Conservation (phyloP, 2,797 vertebrate genomes). For the Parauchenoglanis punctatus region DNA sequence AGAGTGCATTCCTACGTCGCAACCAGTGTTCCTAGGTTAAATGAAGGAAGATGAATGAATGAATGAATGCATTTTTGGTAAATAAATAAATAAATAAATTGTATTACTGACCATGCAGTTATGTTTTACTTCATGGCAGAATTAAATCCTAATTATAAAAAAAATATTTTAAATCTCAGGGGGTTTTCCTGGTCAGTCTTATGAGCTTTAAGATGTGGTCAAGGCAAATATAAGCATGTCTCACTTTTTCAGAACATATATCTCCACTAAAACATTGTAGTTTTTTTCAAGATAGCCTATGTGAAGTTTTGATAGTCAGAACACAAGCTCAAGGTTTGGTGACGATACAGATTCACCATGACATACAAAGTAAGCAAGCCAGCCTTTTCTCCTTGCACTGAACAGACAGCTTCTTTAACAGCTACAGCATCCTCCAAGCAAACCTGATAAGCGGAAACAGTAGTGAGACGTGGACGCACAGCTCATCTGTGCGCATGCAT, state of each 20-base stretch:
- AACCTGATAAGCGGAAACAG: constrained; percentile 3
- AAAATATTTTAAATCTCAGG: background rate
- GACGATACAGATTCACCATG: background rate
- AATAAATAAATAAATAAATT: background rate
- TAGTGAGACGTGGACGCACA: constrained; percentile 65
- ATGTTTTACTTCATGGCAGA: background rate
- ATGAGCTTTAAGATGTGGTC: background rate
- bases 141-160: background rate
- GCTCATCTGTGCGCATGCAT: constrained; percentile 93
- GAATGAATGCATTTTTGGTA: too few relatives aligned
- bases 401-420: background rate
- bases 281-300: background rate
- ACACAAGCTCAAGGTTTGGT: background rate
- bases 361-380: background rate
- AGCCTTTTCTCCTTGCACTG: background rate
- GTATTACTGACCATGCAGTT: background rate
- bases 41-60: background rate
- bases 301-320: background rate
- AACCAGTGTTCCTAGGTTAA: background rate
- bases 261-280: background rate
- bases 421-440: background rate
- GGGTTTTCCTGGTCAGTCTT: background rate
- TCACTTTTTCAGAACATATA: background rate
- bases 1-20: background rate
- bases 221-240: background rate